phyloP scores from a whole-genome alignment of 2,888 invertebrate genomes.

The Bhutanitis thaidina region DNA sequence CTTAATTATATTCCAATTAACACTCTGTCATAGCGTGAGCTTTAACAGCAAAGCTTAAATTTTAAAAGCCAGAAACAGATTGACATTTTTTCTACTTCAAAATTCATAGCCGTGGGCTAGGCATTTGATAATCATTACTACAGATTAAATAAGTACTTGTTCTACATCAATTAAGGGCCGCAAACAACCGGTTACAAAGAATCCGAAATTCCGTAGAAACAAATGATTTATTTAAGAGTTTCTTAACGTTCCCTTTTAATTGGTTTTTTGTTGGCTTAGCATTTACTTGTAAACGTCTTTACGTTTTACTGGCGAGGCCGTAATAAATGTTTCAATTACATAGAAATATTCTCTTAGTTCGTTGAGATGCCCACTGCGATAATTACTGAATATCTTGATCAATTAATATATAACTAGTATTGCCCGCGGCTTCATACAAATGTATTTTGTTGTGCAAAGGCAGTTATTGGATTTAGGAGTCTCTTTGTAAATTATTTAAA shows the following conservation, averaged over 20 bases:
- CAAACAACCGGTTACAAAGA: background rate
- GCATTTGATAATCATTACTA: too few relatives aligned
- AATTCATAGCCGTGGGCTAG: too few relatives aligned
- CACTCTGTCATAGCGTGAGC: too few relatives aligned
- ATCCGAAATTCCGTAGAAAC: conserved; percentile 7
- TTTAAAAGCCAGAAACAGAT: too few relatives aligned
- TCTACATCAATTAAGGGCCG: background rate
- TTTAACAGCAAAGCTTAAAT: too few relatives aligned
- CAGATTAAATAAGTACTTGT: background rate
- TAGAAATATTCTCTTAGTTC: conserved; percentile 13
- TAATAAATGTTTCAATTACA: conserved; percentile 19
- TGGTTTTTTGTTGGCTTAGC: conserved; percentile 5
- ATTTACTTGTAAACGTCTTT: conserved; percentile 12
- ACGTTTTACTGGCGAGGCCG: conserved; percentile 13
- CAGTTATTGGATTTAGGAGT: too few relatives aligned
- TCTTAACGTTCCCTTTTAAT: conserved; percentile 2
- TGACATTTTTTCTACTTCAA: too few relatives aligned
- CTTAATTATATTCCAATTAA: too few relatives aligned
- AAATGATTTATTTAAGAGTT: conserved; percentile 11
- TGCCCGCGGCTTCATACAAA: background rate
- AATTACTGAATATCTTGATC: conserved; percentile 8
- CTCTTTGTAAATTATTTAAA: too few relatives aligned
- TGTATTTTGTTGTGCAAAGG: background rate
- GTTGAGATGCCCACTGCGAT: conserved; percentile 15
- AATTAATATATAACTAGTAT: conserved; percentile 12